Percentiles rank a stretch among this genome's conserved stretches.
Conservation (phyloP, 2,113 vertebrate genomes). For the Varanus salvator region DNA sequence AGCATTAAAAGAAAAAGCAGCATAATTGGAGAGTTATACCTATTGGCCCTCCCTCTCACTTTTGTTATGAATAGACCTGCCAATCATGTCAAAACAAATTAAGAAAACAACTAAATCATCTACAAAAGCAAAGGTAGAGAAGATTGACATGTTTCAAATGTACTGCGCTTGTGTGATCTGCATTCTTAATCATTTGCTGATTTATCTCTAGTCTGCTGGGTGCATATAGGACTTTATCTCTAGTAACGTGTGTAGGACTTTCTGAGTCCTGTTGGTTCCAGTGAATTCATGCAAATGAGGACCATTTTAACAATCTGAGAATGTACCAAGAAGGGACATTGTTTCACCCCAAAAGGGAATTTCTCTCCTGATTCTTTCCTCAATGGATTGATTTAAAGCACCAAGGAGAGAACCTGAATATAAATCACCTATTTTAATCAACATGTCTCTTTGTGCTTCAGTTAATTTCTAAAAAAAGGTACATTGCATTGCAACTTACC, state of each 20-base stretch:
- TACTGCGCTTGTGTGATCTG: background rate
- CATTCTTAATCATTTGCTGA: conserved; percentile 11
- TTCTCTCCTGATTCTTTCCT: background rate
- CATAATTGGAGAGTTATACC: conserved; percentile 11
- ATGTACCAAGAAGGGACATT: background rate
- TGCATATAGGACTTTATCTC: background rate
- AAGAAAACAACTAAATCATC: conserved; percentile 44
- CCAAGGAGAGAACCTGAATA: background rate
- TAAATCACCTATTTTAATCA: conserved; percentile 14
- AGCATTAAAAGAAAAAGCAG: background rate
- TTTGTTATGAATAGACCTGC: conserved; percentile 49
- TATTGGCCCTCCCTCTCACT: background rate
- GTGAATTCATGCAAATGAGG: background rate
- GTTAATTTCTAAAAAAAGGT: background rate
- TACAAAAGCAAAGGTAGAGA: conserved; percentile 43
- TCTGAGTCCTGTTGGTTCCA: background rate
- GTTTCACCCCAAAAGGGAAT: background rate
- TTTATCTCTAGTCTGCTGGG: background rate
- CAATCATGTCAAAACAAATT: conserved; percentile 64
- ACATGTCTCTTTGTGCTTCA: background rate
- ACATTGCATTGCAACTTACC: background rate
- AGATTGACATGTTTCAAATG: conserved; percentile 49
- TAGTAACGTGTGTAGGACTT: background rate
- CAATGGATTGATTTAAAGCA: background rate
- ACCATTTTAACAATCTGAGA: background rate